A percentile compares a stretch with the other conserved stretches of the same genome.
phyloP scores from a whole-genome alignment of 30 jellyfish, hydroid and myxozoan genomes.

The Turritopsis rubra region DNA sequence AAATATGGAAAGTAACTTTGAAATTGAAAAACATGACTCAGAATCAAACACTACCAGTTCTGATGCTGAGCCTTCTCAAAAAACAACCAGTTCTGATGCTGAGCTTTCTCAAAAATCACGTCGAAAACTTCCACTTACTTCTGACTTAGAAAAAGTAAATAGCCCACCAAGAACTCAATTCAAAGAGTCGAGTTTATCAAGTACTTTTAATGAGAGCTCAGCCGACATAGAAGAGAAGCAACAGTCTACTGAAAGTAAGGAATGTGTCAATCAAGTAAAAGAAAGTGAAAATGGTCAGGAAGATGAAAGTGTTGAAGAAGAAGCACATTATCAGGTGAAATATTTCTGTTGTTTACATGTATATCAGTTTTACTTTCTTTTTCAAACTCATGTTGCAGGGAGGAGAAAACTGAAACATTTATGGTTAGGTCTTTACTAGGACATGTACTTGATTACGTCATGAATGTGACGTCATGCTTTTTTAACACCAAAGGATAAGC shows the following conservation, averaged over 20 bases:
- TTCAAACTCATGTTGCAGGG: too few species aligned
- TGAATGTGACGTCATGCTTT: neutral
- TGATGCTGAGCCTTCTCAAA: neutral
- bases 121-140: constrained; percentile 30
- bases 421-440: too few species aligned
- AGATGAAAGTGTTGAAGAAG: neutral
- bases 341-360: too few species aligned
- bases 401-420: too few species aligned
- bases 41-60: neutral
- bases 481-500: constrained; percentile 42
- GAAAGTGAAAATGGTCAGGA: neutral
- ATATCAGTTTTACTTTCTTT: too few species aligned
- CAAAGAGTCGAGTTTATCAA: neutral
- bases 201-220: neutral
- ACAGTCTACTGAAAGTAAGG: neutral
- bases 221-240: neutral
- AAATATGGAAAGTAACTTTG: neutral
- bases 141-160: neutral
- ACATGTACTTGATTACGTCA: neutral
- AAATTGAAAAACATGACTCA: neutral
- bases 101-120: neutral
- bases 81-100: constrained; percentile 1
- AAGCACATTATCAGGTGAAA: neutral
- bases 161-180: neutral
- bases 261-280: neutral